Base-by-base conservation (phyloP, 2,113 vertebrate species). In the Vidua chalybeata region DNA sequence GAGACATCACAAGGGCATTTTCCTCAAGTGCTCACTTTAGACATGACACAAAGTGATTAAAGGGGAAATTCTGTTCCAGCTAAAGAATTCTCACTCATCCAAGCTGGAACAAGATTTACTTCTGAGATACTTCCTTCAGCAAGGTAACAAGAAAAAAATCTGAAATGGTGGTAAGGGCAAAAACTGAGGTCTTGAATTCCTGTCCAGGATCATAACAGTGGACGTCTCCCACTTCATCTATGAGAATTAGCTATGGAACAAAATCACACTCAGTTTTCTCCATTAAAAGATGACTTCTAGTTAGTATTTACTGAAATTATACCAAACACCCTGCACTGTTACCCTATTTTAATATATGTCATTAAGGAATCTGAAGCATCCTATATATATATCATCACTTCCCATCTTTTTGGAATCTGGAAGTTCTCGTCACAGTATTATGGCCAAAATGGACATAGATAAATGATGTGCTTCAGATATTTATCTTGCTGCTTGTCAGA, bases 401-500 rank as follows among this genome's bases (percentile, higher is more conserved):
- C 39, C 28, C 52, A 90, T 91, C 45, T 83, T 77, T 78, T 94
- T 77, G 6, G 28, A 85, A 88, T 88, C 93, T 93, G 85, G 87
- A 73, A 87, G 79, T 94, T 91, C 59, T 95, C 46, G 43, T 82
- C 68, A 59, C 30, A 76, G 66, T 75, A 55, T 63, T 66, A 64
- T 11, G 20, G 81, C 41, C 48, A 94, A 92, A 94, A 83, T 17
- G 58, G 30, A n/a, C 68, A 81, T 59, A 90, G 69, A 94, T 90
- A 78, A 83, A 96, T 12, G 9, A 69, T 81, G 58, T 83, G 73
- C 55, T 79, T 87, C 61, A 94, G 89, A 79, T 89, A 78, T 76
- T 91, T 94, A 81, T 96, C 62, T 91, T 74, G 37, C 45, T 81
- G 20, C 73, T 90, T 92, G 83, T 82, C 89, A 95, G 49, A 46